phyloP scores from a whole-genome alignment of 2,797 vertebrate species.

The Fistularia tabacaria region DNA sequence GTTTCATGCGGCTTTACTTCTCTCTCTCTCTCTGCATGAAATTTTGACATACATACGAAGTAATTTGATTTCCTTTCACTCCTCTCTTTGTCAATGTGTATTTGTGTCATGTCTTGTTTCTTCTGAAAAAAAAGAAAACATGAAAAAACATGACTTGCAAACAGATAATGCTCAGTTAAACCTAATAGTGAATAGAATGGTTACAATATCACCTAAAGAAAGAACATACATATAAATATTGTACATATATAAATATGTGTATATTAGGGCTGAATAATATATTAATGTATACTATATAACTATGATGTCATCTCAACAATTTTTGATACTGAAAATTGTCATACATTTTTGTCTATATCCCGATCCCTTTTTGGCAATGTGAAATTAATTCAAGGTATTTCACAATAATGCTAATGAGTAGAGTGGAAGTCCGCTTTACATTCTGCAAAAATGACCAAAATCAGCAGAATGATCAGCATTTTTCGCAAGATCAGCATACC shows the following conservation, averaged over 20 bases:
- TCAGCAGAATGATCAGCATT: too few species aligned
- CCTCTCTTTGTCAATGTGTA: conserved; percentile 47
- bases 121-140: conserved; percentile 56
- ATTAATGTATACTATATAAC: too few species aligned
- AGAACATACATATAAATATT: conserved; percentile 10
- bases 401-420: too few species aligned
- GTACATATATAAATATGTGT: conserved; percentile 6
- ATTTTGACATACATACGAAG: not conserved
- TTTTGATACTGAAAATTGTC: too few species aligned
- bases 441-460: too few species aligned
- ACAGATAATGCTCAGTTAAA: conserved; percentile 62
- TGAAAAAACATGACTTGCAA: conserved; percentile 51
- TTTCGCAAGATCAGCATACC: too few species aligned
- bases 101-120: conserved; percentile 66
- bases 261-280: conserved; percentile 1
- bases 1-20: conserved; percentile 24
- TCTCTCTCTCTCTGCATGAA: conserved; percentile 3
- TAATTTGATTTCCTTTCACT: conserved; percentile 19
- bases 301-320: too few species aligned
- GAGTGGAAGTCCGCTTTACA: too few species aligned
- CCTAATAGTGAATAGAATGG: conserved; percentile 61
- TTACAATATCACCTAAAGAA: conserved; percentile 47
- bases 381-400: too few species aligned
- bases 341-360: too few species aligned
- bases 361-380: too few species aligned